Conservation (phyloP, 2,797 vertebrate genomes). For the Anguilla obscura region DNA sequence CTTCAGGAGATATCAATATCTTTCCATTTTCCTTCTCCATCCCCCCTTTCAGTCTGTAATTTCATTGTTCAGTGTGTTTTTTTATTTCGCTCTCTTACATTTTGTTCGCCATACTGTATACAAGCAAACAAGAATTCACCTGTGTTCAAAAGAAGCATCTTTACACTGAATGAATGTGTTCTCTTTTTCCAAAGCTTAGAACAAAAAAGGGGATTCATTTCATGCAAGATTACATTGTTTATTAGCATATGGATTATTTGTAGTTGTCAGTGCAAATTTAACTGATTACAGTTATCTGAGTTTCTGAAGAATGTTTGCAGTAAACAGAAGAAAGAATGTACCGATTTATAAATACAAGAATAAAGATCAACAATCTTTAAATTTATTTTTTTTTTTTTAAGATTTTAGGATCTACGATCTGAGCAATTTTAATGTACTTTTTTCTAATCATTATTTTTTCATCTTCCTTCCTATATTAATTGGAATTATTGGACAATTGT, state of each 20-base stretch:
- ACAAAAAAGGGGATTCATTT: not conserved
- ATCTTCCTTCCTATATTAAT: not conserved
- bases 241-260: not conserved
- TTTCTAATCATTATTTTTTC: too few relatives aligned
- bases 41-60: not conserved
- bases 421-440: too few relatives aligned
- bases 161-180: not conserved
- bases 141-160: not conserved
- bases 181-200: not conserved
- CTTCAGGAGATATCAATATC: slow-evolving; percentile 12
- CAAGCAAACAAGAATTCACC: not conserved
- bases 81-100: not conserved
- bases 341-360: too few relatives aligned
- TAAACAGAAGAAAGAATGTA: too few relatives aligned
- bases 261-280: not conserved
- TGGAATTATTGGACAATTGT: not conserved
- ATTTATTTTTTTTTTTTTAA: too few relatives aligned
- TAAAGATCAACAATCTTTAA: too few relatives aligned
- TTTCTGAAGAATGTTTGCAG: too few relatives aligned
- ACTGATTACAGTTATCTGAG: not conserved
- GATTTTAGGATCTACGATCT: too few relatives aligned
- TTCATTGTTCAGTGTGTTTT: not conserved
- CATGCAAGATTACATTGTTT: too few relatives aligned
- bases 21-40: not conserved
- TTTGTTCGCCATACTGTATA: not conserved